Evolutionary conservation across 37 sponge, comb jelly and placozoan species (phyloP), one percentile per base, ranked within the genome.

Genomic region (Petrosia ficiformis): DNA sequence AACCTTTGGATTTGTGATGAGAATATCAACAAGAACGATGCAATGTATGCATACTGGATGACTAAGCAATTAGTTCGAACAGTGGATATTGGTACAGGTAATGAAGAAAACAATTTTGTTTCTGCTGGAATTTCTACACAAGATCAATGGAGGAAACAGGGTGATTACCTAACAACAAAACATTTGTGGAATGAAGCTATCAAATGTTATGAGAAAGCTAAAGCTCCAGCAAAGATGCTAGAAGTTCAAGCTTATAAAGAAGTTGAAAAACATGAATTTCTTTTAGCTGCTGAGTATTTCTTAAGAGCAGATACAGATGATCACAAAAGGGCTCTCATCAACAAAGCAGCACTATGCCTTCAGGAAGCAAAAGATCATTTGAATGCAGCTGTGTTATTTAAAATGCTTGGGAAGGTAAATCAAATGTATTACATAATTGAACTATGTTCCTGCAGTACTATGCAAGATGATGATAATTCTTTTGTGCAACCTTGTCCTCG

Each of bases 1-100:
- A 92, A 88, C 48, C 65, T 92, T 4, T 92, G 93, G 93, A 80
- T 92, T 10, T 92, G 84, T 77, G 93, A 92, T 30, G 54, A 80
- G 0, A 59, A 77, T 71, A 33, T 70, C 6, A 32, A 40, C 1
- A 76, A 88, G 19, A 32, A 65, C 21, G 29, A 60, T 2, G 86
- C 89, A 2, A 63, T 84, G 42, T 73, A 71, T 69, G 59, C 80
- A 39, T 87, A 82, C 73, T 80, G 88, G 74, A 32, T 60, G n/a
- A 77, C 37, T 35, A 42, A 57, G 32, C 60, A 71, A 1, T 52
- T 88, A 21, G 86, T 92, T 16, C 44, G 76, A 56, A 52, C 70
- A 38, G 77, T 8, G 14, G 14, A 19, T 19, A 48, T 89, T 3
- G 67, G 58, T 35, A 39, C 63, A 1, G 34, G 32, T 6, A 68